These are phyloP conservation scores for Theristicus caerulescens DNA, from an alignment of 2,113 vertebrate species.

Conservation along the genomic window DNA sequence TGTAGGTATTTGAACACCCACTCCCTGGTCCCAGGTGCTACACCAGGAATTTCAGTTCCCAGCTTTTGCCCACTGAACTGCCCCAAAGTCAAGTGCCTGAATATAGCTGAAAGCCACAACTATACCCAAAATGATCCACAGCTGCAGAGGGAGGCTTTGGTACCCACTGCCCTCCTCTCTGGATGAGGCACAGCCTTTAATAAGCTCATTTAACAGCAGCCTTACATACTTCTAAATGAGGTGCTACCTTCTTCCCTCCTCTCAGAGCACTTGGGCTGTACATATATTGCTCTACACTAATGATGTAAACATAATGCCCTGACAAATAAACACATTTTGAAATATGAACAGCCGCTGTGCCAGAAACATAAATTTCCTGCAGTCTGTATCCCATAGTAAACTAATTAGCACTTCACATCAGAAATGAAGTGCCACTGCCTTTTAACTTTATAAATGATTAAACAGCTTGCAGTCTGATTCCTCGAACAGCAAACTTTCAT, in stretches of 20 bases:
- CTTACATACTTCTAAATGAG: neutral
- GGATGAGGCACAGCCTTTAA: neutral
- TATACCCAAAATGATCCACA: neutral
- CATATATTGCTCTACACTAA: neutral
- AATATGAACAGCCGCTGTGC: neutral
- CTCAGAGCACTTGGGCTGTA: neutral
- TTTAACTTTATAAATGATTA: conserved; percentile 14
- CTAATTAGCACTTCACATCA: conserved; percentile 45
- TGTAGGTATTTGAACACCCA: neutral
- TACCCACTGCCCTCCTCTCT: neutral
- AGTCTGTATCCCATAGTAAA: neutral
- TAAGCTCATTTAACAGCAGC: neutral
- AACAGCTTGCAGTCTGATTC: conserved; percentile 1
- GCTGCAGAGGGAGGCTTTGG: neutral
- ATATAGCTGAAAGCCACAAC: neutral
- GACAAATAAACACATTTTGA: neutral
- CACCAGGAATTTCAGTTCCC: neutral
- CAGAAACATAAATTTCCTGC: neutral
- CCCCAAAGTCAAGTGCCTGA: neutral
- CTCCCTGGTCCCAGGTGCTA: neutral
- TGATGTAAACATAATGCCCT: neutral
- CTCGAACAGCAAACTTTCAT: neutral
- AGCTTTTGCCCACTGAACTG: neutral
- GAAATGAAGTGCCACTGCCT: neutral
- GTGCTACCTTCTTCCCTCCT: neutral